Percentiles rank a stretch among this genome's conserved stretches.
phyloP scores from a whole-genome alignment of 2,113 vertebrate genomes.

The Hydropotes inermis region DNA sequence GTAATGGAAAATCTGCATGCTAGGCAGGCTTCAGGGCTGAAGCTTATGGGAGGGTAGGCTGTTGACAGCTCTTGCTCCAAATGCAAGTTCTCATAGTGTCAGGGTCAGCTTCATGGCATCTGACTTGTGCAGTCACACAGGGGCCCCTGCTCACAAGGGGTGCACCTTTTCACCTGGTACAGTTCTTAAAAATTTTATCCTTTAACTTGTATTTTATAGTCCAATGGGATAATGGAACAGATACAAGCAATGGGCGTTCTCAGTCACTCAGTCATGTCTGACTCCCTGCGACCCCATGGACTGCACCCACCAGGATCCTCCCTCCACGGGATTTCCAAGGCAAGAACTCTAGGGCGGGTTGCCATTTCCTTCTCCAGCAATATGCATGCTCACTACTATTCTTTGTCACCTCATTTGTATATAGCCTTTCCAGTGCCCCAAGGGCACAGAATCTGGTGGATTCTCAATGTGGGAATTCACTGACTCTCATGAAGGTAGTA shows the following conservation, averaged over 20 bases:
- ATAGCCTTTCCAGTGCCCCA: neutral
- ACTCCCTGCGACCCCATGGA: neutral
- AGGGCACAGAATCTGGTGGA: neutral
- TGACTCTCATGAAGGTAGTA: neutral
- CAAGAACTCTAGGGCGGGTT: neutral
- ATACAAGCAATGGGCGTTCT: neutral
- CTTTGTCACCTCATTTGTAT: neutral
- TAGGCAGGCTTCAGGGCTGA: neutral
- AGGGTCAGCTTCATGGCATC: neutral
- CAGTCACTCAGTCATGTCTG: neutral
- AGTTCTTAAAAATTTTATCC: neutral
- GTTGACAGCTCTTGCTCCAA: neutral
- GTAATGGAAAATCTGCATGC: neutral
- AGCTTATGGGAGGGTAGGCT: neutral
- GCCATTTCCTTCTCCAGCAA: neutral
- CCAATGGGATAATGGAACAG: neutral
- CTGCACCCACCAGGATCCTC: neutral
- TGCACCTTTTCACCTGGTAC: neutral
- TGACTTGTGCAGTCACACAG: too few species aligned
- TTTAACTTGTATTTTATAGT: neutral
- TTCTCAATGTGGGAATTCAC: neutral
- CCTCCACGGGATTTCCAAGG: neutral
- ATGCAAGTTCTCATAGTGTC: rapidly evolving
- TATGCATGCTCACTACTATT: neutral
- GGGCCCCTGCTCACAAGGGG: neutral